Evolutionary conservation across 2,113 vertebrate species (phyloP).

Genomic region (Callipepla squamata): DNA sequence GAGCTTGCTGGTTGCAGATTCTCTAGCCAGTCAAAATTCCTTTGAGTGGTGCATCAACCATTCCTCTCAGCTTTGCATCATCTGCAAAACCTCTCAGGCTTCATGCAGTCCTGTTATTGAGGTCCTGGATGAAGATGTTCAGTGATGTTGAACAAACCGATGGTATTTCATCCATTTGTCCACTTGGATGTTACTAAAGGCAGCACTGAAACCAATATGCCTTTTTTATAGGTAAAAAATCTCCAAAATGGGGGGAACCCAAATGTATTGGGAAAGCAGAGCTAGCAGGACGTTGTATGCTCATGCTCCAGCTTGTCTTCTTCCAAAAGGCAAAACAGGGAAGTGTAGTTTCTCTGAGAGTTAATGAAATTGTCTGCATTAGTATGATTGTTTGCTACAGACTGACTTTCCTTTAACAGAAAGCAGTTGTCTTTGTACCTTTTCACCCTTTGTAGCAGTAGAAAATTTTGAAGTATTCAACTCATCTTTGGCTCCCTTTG

Average conservation of each 20-base stretch:
- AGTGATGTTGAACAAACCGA: background rate
- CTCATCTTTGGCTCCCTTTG: constrained; percentile 50
- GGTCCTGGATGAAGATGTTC: background rate
- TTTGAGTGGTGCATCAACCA: fast-evolving
- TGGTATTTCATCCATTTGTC: background rate
- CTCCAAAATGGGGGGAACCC: background rate
- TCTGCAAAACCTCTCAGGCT: background rate
- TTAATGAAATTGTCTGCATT: background rate
- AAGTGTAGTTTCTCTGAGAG: background rate
- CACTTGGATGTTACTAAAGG: background rate
- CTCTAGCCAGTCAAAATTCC: background rate
- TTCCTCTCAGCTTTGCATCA: background rate
- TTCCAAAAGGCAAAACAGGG: background rate
- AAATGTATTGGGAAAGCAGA: fast-evolving
- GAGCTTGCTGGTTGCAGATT: background rate
- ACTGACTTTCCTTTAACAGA: background rate
- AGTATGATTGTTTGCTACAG: constrained; percentile 11
- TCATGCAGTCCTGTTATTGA: fast-evolving
- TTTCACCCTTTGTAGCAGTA: constrained; percentile 39
- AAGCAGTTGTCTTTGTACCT: constrained; percentile 24
- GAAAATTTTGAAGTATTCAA: constrained; percentile 69
- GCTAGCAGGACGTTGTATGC: background rate
- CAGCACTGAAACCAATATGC: background rate
- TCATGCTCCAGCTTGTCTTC: background rate
- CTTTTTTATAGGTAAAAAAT: background rate